phyloP scores from a whole-genome alignment of 2,888 invertebrate species.

The Eupithecia subfuscata region DNA sequence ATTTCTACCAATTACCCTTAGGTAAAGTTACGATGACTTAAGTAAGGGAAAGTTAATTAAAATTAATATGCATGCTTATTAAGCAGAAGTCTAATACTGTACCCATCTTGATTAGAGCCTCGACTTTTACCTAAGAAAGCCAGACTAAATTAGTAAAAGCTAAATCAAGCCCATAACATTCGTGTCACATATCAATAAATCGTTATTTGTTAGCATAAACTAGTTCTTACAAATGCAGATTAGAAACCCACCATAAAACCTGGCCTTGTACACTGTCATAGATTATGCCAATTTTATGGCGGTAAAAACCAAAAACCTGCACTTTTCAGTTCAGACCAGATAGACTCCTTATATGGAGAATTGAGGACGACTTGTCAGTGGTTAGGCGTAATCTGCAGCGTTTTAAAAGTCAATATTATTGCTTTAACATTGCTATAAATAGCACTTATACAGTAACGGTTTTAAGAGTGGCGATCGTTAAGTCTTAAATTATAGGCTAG shows the following conservation, averaged over 20 bases:
- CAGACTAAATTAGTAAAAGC: constrained; percentile 1
- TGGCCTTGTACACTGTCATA: constrained; percentile 40
- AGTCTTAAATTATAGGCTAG: constrained; percentile 27
- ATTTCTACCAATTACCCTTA: constrained; percentile 8
- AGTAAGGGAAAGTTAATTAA: background rate
- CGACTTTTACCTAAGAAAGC: background rate
- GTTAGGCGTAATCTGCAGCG: constrained; percentile 23
- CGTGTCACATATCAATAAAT: constrained; percentile 17
- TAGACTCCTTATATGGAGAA: constrained; percentile 35
- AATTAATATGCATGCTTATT: background rate
- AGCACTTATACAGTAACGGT: constrained; percentile 45
- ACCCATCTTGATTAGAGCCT: background rate
- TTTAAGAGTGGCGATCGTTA: constrained; percentile 29
- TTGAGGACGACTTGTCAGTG: constrained; percentile 35
- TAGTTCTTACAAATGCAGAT: constrained; percentile 40
- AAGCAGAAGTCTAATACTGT: background rate
- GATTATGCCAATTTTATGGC: constrained; percentile 42
- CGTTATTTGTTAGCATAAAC: constrained; percentile 30
- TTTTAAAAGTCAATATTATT: constrained; percentile 34
- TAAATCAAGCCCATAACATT: constrained; percentile 12
- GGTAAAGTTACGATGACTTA: background rate
- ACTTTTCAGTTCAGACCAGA: constrained; percentile 38
- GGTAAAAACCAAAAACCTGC: constrained; percentile 39
- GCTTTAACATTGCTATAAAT: constrained; percentile 32
- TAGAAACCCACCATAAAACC: constrained; percentile 38